Percentiles rank a stretch among this genome's conserved stretches.
These are phyloP conservation scores for Aspiorhynchus laticeps DNA, from an alignment of 2,113 vertebrate genomes.

Conservation along the genomic window DNA sequence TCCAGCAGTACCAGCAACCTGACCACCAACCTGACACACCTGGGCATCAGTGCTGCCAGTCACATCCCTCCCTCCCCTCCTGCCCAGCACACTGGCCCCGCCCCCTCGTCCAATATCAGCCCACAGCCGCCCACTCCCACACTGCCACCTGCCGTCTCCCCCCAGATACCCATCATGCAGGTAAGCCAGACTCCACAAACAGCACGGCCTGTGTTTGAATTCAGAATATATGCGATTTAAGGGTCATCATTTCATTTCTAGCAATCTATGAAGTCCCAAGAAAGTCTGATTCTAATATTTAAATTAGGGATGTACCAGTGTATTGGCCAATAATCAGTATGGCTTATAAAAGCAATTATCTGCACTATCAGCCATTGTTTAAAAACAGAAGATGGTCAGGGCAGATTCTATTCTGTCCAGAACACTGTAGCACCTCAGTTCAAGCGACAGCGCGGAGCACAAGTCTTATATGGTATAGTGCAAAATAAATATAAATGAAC, in stretches of 20 bases:
- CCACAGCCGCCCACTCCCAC: conserved; percentile 89
- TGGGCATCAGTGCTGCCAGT: conserved; percentile 85
- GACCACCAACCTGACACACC: conserved; percentile 89
- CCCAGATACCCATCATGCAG: conserved; percentile 81
- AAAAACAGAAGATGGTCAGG: too few species aligned
- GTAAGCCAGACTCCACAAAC: conserved; percentile 66
- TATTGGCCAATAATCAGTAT: too few species aligned
- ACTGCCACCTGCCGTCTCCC: conserved; percentile 75
- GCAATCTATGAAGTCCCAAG: not conserved
- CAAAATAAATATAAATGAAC: too few species aligned
- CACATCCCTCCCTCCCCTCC: conserved; percentile 84
- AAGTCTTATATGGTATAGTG: too few species aligned
- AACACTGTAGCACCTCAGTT: too few species aligned
- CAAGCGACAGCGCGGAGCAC: too few species aligned
- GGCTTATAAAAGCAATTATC: too few species aligned
- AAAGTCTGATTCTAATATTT: not conserved
- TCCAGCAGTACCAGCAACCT: conserved; percentile 90
- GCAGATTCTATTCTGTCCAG: too few species aligned
- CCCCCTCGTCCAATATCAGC: conserved; percentile 83
- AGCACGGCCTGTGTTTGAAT: not conserved
- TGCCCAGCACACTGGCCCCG: conserved; percentile 70
- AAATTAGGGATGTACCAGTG: too few species aligned
- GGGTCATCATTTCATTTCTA: not conserved
- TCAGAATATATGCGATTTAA: too few species aligned
- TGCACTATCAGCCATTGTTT: too few species aligned